phyloP scores from a whole-genome alignment of 2,888 invertebrate species.

The Patella ulyssiponensis region DNA sequence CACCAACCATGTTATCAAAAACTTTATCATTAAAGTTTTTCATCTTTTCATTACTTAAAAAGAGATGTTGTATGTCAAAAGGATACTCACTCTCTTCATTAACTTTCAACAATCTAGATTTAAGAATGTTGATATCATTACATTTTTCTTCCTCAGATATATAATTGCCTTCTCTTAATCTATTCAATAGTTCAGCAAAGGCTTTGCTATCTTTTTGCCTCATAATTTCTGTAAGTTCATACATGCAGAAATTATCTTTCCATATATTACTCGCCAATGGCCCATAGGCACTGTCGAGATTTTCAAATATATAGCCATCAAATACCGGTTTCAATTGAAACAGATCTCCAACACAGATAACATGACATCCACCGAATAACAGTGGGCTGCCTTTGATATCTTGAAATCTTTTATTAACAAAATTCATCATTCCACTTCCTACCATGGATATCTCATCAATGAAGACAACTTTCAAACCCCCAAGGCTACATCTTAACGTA shows the following conservation, averaged over 20 bases:
- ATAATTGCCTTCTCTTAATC: conserved; percentile 40
- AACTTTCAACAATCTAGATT: not conserved
- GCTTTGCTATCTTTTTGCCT: conserved; percentile 32
- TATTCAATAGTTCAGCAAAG: conserved; percentile 45
- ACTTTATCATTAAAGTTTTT: not conserved
- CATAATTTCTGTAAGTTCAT: conserved; percentile 30
- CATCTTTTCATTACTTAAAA: not conserved
- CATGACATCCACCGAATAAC: conserved; percentile 21
- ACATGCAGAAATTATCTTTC: conserved; percentile 32
- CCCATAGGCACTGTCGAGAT: conserved; percentile 20
- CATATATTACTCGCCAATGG: conserved; percentile 16
- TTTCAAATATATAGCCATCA: conserved; percentile 21
- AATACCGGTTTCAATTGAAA: conserved; percentile 29
- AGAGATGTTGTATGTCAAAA: not conserved
- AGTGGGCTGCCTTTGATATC: conserved; percentile 34
- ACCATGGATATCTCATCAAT: conserved; percentile 47
- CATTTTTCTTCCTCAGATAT: not conserved
- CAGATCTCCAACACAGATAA: conserved; percentile 14
- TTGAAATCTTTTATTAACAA: conserved; percentile 28
- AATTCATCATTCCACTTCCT: conserved; percentile 33
- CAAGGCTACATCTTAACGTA: conserved; percentile 15
- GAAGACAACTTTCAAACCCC: conserved; percentile 29
- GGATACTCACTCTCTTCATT: not conserved
- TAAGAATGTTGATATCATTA: not conserved
- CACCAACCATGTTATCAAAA: not conserved